These are phyloP conservation scores for Thaumatotibia leucotreta DNA, from an alignment of 1,140 invertebrate genomes.

Conservation along the genomic window DNA sequence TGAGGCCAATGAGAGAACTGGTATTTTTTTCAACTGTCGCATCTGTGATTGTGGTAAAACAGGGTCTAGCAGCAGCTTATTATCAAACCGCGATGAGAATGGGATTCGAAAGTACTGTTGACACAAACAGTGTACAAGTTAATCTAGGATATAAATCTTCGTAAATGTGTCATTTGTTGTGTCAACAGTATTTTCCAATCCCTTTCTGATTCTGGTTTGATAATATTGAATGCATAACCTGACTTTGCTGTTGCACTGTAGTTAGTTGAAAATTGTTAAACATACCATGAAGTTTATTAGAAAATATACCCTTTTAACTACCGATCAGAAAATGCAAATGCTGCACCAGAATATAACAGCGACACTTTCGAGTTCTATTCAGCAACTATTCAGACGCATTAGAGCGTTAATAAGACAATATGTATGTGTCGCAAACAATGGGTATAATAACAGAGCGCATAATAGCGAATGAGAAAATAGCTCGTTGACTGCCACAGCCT, in stretches of 20 bases:
- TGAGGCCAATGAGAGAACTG: too few species aligned
- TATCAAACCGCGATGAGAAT: too few species aligned
- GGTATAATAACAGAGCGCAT: slow-evolving; percentile 54
- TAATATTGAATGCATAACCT: not conserved
- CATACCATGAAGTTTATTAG: too few species aligned
- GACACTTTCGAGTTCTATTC: slow-evolving; percentile 19
- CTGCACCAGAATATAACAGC: not conserved
- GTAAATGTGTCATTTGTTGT: too few species aligned
- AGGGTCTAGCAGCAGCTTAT: too few species aligned
- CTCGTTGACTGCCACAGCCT: slow-evolving; percentile 51
- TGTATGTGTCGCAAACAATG: slow-evolving; percentile 59
- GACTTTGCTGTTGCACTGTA: not conserved
- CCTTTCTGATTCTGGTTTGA: too few species aligned
- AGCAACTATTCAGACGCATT: slow-evolving; percentile 34
- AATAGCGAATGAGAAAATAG: slow-evolving; percentile 65
- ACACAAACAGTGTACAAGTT: too few species aligned
- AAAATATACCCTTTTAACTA: not conserved
- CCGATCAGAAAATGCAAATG: not conserved
- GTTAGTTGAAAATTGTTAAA: not conserved
- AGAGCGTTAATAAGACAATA: slow-evolving; percentile 57
- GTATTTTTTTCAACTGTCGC: too few species aligned
- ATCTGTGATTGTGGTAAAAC: too few species aligned
- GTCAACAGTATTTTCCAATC: too few species aligned
- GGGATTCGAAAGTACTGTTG: too few species aligned
- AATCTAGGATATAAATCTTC: too few species aligned